phyloP scores from a whole-genome alignment of 2,888 invertebrate genomes.

The Coecobrya sp. region DNA sequence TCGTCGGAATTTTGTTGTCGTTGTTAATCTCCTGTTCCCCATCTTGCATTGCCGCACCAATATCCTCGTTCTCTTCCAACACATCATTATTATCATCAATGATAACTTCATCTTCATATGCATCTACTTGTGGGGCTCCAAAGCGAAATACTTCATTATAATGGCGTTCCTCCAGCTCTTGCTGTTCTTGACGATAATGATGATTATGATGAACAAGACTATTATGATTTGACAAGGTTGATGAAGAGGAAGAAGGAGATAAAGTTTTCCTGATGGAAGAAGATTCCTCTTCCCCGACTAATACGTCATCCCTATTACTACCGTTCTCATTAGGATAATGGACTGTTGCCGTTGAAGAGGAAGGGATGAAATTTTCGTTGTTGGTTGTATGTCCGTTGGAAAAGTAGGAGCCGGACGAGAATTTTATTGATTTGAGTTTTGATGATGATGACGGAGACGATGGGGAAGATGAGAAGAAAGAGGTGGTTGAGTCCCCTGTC shows the following conservation, averaged over 20 bases:
- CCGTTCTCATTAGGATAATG: slow-evolving; percentile 75
- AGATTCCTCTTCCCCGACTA: slow-evolving; percentile 19
- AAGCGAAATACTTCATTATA: slow-evolving; percentile 60
- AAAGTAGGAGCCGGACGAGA: slow-evolving; percentile 17
- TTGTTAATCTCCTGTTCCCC: slow-evolving; percentile 44
- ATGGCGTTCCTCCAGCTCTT: slow-evolving; percentile 28
- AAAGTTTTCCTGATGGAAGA: slow-evolving; percentile 29
- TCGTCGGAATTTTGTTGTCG: slow-evolving; percentile 5
- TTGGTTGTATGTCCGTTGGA: background rate
- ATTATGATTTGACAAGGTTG: slow-evolving; percentile 66
- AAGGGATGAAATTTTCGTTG: slow-evolving; percentile 13
- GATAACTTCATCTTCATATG: slow-evolving; percentile 56
- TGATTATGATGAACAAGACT: slow-evolving; percentile 42
- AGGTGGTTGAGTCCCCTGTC: slow-evolving; percentile 7
- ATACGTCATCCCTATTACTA: slow-evolving; percentile 38
- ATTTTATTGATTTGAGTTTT: slow-evolving; percentile 75
- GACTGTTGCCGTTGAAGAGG: slow-evolving; percentile 64
- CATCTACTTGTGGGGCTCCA: slow-evolving; percentile 39
- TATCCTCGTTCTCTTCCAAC: slow-evolving; percentile 44
- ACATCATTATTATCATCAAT: slow-evolving; percentile 61
- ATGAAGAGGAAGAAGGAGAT: slow-evolving; percentile 52
- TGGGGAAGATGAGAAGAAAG: slow-evolving; percentile 44
- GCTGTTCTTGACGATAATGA: slow-evolving; percentile 47
- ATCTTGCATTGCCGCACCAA: slow-evolving; percentile 3
- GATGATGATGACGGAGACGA: slow-evolving; percentile 50